These are phyloP conservation scores for Barbus barbus DNA, from an alignment of 2,113 vertebrate species.

Conservation along the genomic window DNA sequence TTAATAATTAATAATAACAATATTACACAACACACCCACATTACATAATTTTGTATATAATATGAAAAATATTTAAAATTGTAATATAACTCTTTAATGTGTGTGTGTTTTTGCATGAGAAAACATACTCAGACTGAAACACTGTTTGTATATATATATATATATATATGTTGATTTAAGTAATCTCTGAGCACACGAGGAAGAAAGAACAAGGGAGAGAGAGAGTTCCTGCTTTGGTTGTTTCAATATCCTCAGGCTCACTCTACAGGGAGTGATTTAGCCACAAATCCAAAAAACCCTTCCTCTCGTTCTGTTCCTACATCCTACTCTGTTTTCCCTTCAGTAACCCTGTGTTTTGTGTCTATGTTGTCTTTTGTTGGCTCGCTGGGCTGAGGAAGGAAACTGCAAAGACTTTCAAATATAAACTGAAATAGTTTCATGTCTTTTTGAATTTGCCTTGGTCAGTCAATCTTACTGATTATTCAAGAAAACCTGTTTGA, in stretches of 20 bases:
- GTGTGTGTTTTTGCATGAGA: not conserved
- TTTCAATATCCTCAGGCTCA: conserved; percentile 40
- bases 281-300: conserved; percentile 3
- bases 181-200: not conserved
- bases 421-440: not conserved
- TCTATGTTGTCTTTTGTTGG: not conserved
- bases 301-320: not conserved
- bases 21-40: no score
- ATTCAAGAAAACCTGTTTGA: not conserved
- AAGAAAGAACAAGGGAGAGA: conserved; percentile 4
- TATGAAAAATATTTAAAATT: not conserved
- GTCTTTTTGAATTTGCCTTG: not conserved
- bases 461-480: not conserved
- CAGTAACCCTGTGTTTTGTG: not conserved
- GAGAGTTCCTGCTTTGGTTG: conserved; percentile 7
- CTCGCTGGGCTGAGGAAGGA: not conserved
- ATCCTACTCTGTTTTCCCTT: not conserved
- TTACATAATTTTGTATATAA: not conserved
- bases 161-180: conserved; percentile 17
- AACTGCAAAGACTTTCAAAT: not conserved
- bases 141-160: conserved; percentile 7
- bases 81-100: not conserved
- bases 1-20: no score
- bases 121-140: not conserved
- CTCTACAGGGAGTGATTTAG: conserved; percentile 39